Evolutionary conservation across 2,888 invertebrate genomes (phyloP).

Genomic region (Lamellibrachia columna): DNA sequence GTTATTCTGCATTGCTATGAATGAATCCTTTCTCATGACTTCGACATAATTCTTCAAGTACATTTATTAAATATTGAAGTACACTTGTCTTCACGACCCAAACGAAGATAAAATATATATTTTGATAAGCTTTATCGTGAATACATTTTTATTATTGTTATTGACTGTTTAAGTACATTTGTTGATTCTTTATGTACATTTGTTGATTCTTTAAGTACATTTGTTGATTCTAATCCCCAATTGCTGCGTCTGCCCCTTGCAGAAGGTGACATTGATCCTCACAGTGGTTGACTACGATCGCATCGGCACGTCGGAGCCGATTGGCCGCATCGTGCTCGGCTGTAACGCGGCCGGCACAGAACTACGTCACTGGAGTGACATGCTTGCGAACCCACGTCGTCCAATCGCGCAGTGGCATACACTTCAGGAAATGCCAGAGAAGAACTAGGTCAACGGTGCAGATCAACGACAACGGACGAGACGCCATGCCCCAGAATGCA

Average conservation of each 20-base stretch:
- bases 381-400: constrained; percentile 98
- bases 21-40: not conserved
- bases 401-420: constrained; percentile 99
- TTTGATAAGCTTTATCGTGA: no score
- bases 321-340: constrained; percentile 91
- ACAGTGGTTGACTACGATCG: constrained; percentile 99
- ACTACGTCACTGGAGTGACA: constrained; percentile 99
- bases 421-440: constrained; percentile 94
- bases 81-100: no score
- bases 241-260: constrained; percentile 50
- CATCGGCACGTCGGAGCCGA: constrained; percentile 99
- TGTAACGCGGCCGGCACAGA: constrained; percentile 99
- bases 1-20: not conserved
- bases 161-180: no score
- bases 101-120: no score
- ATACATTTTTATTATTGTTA: no score
- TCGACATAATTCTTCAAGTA: not conserved
- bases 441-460: constrained; percentile 45
- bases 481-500: not conserved
- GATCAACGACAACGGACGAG: not conserved
- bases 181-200: no score
- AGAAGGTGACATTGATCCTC: constrained; percentile 99
- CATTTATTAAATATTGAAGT: no score
- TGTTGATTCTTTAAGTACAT: not conserved
- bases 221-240: not conserved